Base-by-base conservation (phyloP, 2,888 invertebrate genomes). In the Eristalinus sepulchralis region DNA sequence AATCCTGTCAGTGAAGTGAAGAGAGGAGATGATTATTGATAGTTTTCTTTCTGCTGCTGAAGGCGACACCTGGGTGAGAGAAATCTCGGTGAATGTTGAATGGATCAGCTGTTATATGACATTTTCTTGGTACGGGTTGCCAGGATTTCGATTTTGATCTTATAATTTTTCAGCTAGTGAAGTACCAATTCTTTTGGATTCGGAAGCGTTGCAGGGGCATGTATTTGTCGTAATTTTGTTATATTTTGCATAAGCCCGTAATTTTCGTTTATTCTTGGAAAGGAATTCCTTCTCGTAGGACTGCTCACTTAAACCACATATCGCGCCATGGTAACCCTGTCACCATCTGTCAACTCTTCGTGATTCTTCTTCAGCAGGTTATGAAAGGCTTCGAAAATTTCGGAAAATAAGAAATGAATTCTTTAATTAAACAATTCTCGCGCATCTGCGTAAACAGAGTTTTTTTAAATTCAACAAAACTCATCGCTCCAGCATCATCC, bases 1-100 rank as follows among this genome's bases (percentile, higher is more conserved):
- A 86, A 83, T 86, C 86, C 86, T 86, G 86, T 86, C 86, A 83
- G 31, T 53, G 22, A 10, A 83, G 31, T 53, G 22, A 10, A 8
- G 31, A 53, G 22, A 67, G 27, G 34, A 27, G 27, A 27, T 27
- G 57, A 24, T 27, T 70, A 5, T 9, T 24, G 2, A 22, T 27
- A 27, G 5, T 3, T 3, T 27, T n/a, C 81, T 75, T 36, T 70
- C 11, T 68, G 31, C 3, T 13, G 64, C 75, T 24, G 9, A 13
- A 34, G 13, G 78, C 33, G 86, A 63, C 86, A 79, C 57, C 86
- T 86, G 82, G 20, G 27, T 20, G 57, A 11, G 33, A 3, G 4
- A 13, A 8, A 8, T 17, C 5, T 36, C 10, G 2, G 27, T 47
- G 59, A 27, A 22, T 27, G 63, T 60, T 53, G 34, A 53, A 59